Percentiles rank a stretch among this genome's conserved stretches.
Conservation (phyloP, 2,113 vertebrate genomes). For the Progne subis region DNA sequence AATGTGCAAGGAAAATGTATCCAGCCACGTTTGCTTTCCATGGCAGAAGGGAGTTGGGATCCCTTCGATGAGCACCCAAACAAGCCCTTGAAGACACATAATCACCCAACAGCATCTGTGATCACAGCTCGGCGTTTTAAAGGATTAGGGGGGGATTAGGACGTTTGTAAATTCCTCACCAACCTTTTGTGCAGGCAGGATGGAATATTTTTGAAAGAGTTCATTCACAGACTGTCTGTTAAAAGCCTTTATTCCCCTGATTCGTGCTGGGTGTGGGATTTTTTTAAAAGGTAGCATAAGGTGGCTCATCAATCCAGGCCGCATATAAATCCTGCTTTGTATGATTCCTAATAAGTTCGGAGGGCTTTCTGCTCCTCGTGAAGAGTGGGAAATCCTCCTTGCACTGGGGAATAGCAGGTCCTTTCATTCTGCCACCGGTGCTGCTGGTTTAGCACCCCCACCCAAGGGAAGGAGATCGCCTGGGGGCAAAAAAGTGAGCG, state of each 20-base stretch:
- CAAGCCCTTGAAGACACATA: background rate
- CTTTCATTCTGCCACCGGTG: background rate
- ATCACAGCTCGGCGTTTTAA: conserved; percentile 21
- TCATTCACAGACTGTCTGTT: background rate
- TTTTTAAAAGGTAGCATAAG: background rate
- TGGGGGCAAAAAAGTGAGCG: background rate
- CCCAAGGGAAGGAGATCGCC: background rate
- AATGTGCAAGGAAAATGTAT: background rate
- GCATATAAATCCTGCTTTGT: background rate
- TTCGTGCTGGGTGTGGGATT: conserved; percentile 1
- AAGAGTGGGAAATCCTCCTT: background rate
- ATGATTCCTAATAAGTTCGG: background rate
- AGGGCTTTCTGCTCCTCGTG: background rate
- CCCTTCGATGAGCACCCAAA: background rate
- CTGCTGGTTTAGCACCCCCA: background rate
- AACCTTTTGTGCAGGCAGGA: conserved; percentile 35
- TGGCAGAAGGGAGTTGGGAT: background rate
- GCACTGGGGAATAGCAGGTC: background rate
- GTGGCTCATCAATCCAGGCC: background rate
- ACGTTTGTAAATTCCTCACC: conserved; percentile 46
- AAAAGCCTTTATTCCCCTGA: conserved; percentile 1
- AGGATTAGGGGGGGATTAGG: conserved; percentile 46
- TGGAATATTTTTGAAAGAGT: conserved; percentile 40
- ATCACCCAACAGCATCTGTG: background rate
- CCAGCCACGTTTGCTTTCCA: background rate